These are phyloP conservation scores for Leptinotarsa rubiginosa DNA, from an alignment of 2,888 invertebrate genomes.

Conservation along the genomic window DNA sequence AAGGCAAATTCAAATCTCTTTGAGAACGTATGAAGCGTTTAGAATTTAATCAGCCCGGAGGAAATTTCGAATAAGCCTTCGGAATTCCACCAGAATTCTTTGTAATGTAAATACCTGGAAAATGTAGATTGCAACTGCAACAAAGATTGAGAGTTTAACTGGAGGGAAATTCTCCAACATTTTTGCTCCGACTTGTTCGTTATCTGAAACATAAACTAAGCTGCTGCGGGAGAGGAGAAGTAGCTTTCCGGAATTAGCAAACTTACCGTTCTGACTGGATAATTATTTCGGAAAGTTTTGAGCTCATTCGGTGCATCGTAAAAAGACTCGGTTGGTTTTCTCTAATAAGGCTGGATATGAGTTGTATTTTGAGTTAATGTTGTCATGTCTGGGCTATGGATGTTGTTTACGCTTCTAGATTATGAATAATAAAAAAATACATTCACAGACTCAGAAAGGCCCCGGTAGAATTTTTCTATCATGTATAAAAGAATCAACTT, in stretches of 20 bases:
- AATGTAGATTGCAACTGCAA: slow-evolving; percentile 14
- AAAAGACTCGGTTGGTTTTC: too few species aligned
- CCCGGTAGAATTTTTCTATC: too few species aligned
- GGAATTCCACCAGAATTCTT: slow-evolving; percentile 3
- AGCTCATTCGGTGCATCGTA: neutral
- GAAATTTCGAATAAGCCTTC: neutral
- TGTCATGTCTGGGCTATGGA: too few species aligned
- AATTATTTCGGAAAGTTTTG: slow-evolving; percentile 12
- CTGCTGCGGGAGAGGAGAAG: neutral
- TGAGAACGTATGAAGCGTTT: neutral
- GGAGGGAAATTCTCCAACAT: neutral
- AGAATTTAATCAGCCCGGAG: neutral
- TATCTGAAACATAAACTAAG: neutral
- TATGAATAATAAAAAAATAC: too few species aligned
- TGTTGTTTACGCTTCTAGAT: too few species aligned
- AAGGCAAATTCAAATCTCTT: neutral
- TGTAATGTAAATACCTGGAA: slow-evolving; percentile 3
- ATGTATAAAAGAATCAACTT: too few species aligned
- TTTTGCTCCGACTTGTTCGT: neutral
- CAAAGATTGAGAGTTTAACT: slow-evolving; percentile 14
- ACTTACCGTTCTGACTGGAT: neutral
- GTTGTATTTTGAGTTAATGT: too few species aligned
- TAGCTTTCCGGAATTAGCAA: neutral
- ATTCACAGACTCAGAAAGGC: too few species aligned
- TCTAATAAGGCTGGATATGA: too few species aligned